Evolutionary conservation across 2,797 vertebrate genomes (phyloP).

Genomic region (Hafferia zeledoni): DNA sequence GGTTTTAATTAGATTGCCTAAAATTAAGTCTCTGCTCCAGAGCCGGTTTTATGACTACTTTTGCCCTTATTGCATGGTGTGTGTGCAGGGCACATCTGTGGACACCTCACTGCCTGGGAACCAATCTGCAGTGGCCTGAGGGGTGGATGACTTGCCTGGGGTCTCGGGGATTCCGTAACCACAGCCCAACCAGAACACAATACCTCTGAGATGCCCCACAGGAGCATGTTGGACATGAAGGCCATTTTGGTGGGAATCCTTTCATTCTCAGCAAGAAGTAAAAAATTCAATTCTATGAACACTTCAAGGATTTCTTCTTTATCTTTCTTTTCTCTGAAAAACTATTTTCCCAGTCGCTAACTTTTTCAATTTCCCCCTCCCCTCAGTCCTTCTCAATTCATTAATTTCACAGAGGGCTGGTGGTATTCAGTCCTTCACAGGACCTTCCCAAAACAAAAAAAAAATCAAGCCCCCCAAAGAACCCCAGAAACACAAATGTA

Average conservation of each 20-base stretch:
- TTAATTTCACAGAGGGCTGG: neutral
- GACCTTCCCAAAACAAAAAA: neutral
- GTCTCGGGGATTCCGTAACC: neutral
- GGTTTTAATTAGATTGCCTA: neutral
- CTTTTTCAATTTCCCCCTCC: neutral
- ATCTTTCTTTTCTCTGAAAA: neutral
- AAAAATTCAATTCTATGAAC: neutral
- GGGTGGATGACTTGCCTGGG: neutral
- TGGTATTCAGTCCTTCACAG: neutral
- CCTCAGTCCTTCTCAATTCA: neutral
- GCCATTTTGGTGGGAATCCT: neutral
- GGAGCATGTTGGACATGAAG: neutral
- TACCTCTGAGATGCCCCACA: neutral
- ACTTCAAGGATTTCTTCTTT: neutral
- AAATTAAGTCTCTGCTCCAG: neutral
- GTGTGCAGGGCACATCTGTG: neutral
- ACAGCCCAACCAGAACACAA: neutral
- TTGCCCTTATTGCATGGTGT: rapidly evolving
- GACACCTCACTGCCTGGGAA: neutral
- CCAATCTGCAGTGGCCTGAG: neutral
- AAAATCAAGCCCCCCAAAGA: neutral
- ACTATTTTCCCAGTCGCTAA: neutral
- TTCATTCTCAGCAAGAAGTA: neutral
- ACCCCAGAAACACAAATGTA: neutral
- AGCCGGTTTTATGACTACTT: rapidly evolving